Conservation (phyloP, 2,888 invertebrate species). For the Salticus scenicus region DNA sequence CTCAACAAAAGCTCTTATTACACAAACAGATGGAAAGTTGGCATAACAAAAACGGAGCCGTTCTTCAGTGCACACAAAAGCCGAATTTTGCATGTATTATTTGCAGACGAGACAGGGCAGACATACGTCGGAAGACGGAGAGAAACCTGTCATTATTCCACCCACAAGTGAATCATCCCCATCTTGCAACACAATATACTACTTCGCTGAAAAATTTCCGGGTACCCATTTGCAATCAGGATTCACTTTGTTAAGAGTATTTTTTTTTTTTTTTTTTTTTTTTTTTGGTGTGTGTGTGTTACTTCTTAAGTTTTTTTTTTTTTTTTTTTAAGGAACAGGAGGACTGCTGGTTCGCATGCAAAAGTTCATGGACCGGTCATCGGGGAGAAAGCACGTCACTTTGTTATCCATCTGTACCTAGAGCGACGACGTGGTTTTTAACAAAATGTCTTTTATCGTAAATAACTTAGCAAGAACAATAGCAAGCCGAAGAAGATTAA, state of each 20-base stretch:
- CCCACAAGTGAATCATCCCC: background rate
- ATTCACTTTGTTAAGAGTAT: background rate
- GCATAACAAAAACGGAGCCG: no score
- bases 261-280: no score
- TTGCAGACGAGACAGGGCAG: no score
- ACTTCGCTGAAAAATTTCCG: background rate
- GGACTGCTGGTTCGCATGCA: background rate
- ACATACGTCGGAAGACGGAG: background rate
- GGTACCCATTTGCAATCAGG: constrained; percentile 16
- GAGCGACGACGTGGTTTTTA: background rate
- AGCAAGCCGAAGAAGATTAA: no score
- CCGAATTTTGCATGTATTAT: no score
- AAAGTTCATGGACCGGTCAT: constrained; percentile 25
- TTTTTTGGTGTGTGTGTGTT: no score
- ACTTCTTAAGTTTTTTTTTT: no score
- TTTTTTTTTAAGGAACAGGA: no score
- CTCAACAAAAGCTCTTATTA: no score
- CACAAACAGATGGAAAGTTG: no score
- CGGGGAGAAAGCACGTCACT: background rate
- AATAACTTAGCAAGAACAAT: no score
- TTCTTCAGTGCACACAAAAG: no score
- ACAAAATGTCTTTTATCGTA: constrained; percentile 6
- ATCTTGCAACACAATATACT: background rate
- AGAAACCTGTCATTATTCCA: background rate
- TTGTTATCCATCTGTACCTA: background rate